Base-by-base conservation (phyloP, 2,113 vertebrate genomes). In the Hepsetus odoe region DNA sequence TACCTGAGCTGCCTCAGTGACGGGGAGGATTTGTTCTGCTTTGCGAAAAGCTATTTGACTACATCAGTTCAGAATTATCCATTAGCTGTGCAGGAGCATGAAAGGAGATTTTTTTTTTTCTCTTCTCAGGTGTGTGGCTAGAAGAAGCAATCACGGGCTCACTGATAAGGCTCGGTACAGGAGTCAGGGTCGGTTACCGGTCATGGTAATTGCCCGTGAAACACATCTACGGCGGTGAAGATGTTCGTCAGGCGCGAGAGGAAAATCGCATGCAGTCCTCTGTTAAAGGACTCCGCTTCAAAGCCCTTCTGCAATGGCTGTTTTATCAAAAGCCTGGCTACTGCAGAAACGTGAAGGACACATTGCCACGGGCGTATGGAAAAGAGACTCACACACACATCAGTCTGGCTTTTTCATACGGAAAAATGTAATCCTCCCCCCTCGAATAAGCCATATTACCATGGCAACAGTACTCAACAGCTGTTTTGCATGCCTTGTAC, bases 401-500 rank as follows among this genome's bases (percentile, higher is more conserved):
- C 38, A 68, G 51, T 64, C 74, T 51, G 10, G 65, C 44, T 58
- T 61, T 65, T 42, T 32, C 66, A 79, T 44, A 46, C 65, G 26
- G 24, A 22, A 72, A 30, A 62, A 66, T 66, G 28, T 61, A 32
- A 18, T 56, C 65, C 77, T 83, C 77, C 38, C 33, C 51, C 77
- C 77, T 80, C 24, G 44, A 73, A 66, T 64, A 62, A 35, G 68
- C 42, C 26, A 44, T 46, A 84, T 86, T 86, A 73, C 85, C 84
- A 88, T 84, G 82, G 87, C 85, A 85, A 86, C 87, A 28, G 65
- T 73, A 74, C 80, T 82, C 67, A 80, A 81, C 78, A 85, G 67
- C 80, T 77, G 73, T 81, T 86, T 76, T 73, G 76, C 79, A 82
- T 78, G 86, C 72, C 42, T 40, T 24, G 42, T 40, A 44, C 59